Evolutionary conservation across 2,888 invertebrate species (phyloP).

Genomic region (Siphlonurus alternatus): DNA sequence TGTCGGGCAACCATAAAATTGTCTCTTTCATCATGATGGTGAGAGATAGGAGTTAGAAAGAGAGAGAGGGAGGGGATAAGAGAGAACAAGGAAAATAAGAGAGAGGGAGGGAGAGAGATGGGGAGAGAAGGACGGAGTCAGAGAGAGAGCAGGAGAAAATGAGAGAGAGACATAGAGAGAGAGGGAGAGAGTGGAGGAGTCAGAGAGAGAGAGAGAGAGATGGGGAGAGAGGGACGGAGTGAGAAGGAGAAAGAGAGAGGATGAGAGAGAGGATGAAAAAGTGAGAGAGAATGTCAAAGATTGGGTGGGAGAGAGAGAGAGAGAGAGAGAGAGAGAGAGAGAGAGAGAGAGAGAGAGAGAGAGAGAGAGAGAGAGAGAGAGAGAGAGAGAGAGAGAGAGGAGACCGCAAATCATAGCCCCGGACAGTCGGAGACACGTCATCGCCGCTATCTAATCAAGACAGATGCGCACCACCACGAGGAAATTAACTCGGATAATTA

Average conservation of each 20-base stretch:
- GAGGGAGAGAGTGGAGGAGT: background rate
- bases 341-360: constrained; percentile 1
- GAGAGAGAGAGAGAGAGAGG: background rate
- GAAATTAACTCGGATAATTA: background rate
- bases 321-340: background rate
- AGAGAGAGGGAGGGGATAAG: no score
- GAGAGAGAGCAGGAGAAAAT: background rate
- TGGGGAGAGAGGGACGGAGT: background rate
- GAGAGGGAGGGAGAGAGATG: no score
- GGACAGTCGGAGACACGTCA: background rate
- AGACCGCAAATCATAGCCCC: background rate
- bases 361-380: background rate
- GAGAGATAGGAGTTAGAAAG: no score
- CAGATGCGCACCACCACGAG: background rate
- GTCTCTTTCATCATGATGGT: no score
- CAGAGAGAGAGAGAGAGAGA: background rate
- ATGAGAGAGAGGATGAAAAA: background rate
- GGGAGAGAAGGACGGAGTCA: no score
- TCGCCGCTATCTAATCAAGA: background rate
- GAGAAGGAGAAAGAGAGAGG: background rate
- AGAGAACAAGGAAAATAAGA: no score
- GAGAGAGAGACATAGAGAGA: background rate
- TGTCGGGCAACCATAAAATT: no score
- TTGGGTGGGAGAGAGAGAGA: background rate
- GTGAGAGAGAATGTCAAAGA: background rate